phyloP scores from a whole-genome alignment of 2,797 vertebrate species.

The Notamacropus eugenii region DNA sequence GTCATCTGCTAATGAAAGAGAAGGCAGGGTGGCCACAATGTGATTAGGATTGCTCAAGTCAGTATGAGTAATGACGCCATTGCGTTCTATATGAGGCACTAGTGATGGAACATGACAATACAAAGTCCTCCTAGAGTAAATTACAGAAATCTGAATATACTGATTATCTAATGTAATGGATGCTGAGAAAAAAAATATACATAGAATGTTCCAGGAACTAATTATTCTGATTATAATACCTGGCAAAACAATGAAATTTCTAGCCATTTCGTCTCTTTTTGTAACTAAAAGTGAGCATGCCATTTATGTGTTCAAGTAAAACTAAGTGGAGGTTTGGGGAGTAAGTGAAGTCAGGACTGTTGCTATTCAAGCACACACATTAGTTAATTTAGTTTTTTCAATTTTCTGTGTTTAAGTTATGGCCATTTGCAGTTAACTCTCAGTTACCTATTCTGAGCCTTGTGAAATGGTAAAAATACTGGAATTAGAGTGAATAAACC shows the following conservation, averaged over 20 bases:
- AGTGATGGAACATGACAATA: conserved; percentile 26
- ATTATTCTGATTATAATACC: conserved; percentile 32
- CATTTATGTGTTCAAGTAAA: background rate
- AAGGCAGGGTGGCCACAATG: conserved; percentile 56
- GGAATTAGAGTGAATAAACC: background rate
- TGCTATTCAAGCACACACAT: conserved; percentile 3
- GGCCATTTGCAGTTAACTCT: background rate
- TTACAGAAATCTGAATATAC: background rate
- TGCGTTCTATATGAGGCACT: conserved; percentile 5
- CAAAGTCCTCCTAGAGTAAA: conserved; percentile 27
- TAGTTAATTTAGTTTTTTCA: conserved; percentile 16
- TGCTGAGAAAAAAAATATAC: background rate
- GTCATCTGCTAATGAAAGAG: conserved; percentile 72
- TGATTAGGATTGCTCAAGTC: conserved; percentile 37
- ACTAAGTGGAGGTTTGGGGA: background rate
- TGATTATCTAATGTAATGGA: background rate
- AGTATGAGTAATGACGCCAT: background rate
- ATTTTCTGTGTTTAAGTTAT: conserved; percentile 34
- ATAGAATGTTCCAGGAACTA: background rate
- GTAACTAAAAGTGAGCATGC: background rate
- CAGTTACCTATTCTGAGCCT: background rate
- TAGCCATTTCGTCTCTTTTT: conserved; percentile 2
- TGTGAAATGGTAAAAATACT: background rate
- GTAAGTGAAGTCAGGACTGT: background rate
- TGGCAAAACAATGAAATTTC: background rate